Evolutionary conservation across 2,797 vertebrate genomes (phyloP), one percentile per base, ranked within the genome.

Genomic region (Tapera naevia): DNA sequence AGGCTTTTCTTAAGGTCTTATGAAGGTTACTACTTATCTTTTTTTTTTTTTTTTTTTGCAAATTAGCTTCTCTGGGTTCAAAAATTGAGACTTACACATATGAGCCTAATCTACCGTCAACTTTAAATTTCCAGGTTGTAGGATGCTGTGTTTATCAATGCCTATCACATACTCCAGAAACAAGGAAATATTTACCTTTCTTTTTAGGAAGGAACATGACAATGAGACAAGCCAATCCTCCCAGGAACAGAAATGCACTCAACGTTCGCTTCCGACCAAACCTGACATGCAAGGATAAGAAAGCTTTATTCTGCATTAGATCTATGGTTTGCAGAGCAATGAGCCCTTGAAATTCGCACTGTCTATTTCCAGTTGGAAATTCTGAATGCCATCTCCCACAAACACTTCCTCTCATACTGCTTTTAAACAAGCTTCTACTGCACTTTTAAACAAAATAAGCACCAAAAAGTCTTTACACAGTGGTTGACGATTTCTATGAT

Each of bases 161-260:
- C 28, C 58, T 62, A 66, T 4, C 33, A 88, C 25, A 15, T 46
- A 70, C 9, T 76, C 10, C 39, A 79, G 60, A 65, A 94, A 62
- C 5, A 64, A 86, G 17, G 32, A 72, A 75, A 53, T 41, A 54
- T 88, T 94, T 93, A 98, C 98, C 98, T 98, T 97, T 98, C 86
- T 97, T 98, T 67, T 98, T 97, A 51, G 98, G 98, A 90, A 98
- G 96, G 91, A 98, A 98, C 97, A 98, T 97, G 28, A 98, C 96
- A 89, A 98, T 88, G 66, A 98, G 97, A 92, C 97, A 98, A 78
- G 98, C 97, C 93, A 98, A 37, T 58, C 98, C 98, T 94, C 98
- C 98, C 17, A 98, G 91, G 82, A 95, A 96, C 53, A 98, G 96
- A 96, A 98, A 98, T 0, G 96, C 88, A 27, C 98, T 97, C 80